Percentiles rank a stretch among this genome's conserved stretches.
Evolutionary conservation across 2,888 invertebrate species (phyloP).

Genomic region (Loripinus fragilis): DNA sequence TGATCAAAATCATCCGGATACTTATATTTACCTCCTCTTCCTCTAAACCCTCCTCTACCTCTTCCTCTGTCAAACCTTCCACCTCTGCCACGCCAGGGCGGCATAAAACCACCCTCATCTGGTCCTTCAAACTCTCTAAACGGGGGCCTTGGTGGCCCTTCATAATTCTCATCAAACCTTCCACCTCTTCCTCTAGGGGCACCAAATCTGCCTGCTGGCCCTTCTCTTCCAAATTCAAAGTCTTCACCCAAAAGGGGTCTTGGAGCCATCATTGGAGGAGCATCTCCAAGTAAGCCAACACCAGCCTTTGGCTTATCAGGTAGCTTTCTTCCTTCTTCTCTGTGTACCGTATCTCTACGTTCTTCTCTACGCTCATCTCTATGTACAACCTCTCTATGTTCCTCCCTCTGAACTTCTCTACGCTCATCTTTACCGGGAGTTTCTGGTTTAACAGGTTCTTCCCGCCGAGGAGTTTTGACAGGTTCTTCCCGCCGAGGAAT

Average conservation of each 20-base stretch:
- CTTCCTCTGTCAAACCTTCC: conserved; percentile 22
- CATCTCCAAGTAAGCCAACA: not conserved
- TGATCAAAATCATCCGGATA: conserved; percentile 61
- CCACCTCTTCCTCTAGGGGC: conserved; percentile 3
- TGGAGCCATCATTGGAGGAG: not conserved
- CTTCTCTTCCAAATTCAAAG: conserved; percentile 13
- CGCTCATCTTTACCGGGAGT: no score
- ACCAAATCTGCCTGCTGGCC: conserved; percentile 14
- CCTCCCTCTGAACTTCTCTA: no score
- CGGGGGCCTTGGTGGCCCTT: conserved; percentile 4
- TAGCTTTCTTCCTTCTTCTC: not conserved
- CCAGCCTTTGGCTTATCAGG: not conserved
- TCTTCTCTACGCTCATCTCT: no score
- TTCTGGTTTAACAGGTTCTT: not conserved
- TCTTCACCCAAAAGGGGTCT: not conserved
- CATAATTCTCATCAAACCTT: not conserved
- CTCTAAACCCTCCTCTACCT: conserved; percentile 23
- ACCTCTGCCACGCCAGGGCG: not conserved
- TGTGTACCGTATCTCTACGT: not conserved
- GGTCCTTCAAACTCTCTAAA: conserved; percentile 4
- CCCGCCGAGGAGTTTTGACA: conserved; percentile 8
- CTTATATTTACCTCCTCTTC: conserved; percentile 51
- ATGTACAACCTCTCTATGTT: no score
- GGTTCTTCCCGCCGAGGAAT: not conserved
- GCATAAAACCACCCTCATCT: not conserved